A percentile compares a stretch with the other conserved stretches of the same genome.
phyloP scores from a whole-genome alignment of 2,113 vertebrate species.

The Oplegnathus fasciatus region DNA sequence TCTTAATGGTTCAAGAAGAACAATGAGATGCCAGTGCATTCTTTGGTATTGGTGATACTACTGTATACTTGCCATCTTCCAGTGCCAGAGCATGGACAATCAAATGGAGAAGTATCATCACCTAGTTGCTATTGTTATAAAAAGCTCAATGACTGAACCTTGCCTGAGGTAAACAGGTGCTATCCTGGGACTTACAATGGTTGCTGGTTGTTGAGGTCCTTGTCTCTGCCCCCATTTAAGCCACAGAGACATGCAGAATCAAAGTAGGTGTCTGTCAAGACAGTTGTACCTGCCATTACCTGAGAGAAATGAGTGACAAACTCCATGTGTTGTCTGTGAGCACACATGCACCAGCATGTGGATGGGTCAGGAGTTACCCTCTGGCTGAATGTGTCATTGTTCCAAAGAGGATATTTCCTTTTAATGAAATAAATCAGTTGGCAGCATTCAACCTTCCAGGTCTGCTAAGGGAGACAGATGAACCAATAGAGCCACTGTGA shows the following conservation, averaged over 20 bases:
- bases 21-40: no score
- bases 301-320: neutral
- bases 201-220: neutral
- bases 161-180: neutral
- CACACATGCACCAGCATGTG: neutral
- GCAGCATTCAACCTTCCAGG: neutral
- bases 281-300: no score
- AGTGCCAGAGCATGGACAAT: conserved; percentile 6
- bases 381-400: neutral
- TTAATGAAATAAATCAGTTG: conserved; percentile 16
- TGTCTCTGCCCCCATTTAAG: neutral
- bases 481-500: neutral
- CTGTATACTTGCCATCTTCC: neutral
- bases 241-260: conserved; percentile 12
- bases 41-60: no score
- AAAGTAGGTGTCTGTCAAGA: neutral
- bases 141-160: neutral
- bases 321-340: neutral
- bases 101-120: neutral
- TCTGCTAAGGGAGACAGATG: neutral
- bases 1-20: no score
- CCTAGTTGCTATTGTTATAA: conserved; percentile 1
- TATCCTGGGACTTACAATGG: neutral
- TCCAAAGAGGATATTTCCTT: conserved; percentile 22
- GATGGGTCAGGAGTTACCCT: conserved; percentile 1